Evolutionary conservation across 2,888 invertebrate species (phyloP).

Genomic region (Brassicogethes aeneus): DNA sequence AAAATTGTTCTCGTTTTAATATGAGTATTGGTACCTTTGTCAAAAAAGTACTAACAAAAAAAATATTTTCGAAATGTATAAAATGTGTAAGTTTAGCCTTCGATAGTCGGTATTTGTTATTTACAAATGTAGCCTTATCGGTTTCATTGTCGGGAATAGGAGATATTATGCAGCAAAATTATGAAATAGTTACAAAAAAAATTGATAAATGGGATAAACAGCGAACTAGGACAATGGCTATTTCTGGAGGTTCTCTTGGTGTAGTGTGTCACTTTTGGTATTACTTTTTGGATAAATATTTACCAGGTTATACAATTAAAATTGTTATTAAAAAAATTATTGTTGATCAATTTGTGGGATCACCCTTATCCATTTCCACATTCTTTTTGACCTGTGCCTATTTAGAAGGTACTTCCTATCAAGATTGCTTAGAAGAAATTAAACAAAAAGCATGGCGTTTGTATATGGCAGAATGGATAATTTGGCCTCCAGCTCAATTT

Average conservation of each 20-base stretch:
- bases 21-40: no score
- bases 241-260: constrained; percentile 70
- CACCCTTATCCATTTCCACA: constrained; percentile 67
- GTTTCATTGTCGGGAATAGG: constrained; percentile 66
- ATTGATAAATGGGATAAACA: constrained; percentile 47
- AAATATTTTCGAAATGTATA: constrained; percentile 19
- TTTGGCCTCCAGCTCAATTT: constrained; percentile 90
- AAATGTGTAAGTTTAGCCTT: constrained; percentile 44
- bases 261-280: constrained; percentile 84
- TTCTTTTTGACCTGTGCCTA: constrained; percentile 70
- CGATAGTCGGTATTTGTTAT: constrained; percentile 56
- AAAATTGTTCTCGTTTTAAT: no score
- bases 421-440: constrained; percentile 59
- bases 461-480: constrained; percentile 80
- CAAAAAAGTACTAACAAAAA: no score
- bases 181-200: constrained; percentile 55
- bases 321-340: constrained; percentile 69
- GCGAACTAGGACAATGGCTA: constrained; percentile 67
- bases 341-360: constrained; percentile 75
- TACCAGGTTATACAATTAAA: constrained; percentile 58
- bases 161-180: constrained; percentile 72
- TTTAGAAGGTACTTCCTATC: constrained; percentile 54
- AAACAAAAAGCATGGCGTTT: constrained; percentile 65
- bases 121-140: constrained; percentile 75
- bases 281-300: constrained; percentile 57